phyloP scores from a whole-genome alignment of 2,888 invertebrate species.

The Heteromurus nitidus region DNA sequence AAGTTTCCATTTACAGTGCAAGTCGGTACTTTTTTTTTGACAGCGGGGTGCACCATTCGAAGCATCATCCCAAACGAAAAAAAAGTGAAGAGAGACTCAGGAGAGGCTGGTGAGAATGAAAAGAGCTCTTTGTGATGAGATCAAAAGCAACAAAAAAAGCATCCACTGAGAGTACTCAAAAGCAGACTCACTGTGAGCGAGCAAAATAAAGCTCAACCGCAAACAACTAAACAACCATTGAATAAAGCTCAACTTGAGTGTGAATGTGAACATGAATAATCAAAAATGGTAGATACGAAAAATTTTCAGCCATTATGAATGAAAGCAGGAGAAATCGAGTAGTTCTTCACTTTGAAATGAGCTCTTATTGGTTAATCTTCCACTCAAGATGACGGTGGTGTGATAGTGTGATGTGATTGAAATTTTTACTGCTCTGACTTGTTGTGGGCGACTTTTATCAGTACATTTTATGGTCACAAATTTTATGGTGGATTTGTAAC shows the following conservation, averaged over 20 bases:
- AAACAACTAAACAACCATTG: slow-evolving; percentile 21
- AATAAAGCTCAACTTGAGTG: slow-evolving; percentile 41
- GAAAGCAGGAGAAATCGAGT: background rate
- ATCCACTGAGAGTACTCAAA: slow-evolving; percentile 19
- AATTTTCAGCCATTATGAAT: background rate
- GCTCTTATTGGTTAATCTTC: too few relatives aligned
- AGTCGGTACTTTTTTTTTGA: slow-evolving; percentile 42
- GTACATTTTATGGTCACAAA: too few relatives aligned
- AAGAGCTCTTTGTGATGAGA: slow-evolving; percentile 28
- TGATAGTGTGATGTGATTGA: too few relatives aligned
- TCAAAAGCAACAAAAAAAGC: slow-evolving; percentile 10
- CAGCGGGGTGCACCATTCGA: slow-evolving; percentile 41
- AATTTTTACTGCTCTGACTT: too few relatives aligned
- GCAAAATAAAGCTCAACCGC: slow-evolving; percentile 10
- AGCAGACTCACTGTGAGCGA: background rate
- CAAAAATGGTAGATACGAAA: slow-evolving; percentile 23
- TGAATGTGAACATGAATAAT: slow-evolving; percentile 47
- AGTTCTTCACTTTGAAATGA: too few relatives aligned
- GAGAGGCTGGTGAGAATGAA: slow-evolving; percentile 27
- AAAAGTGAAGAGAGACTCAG: slow-evolving; percentile 9
- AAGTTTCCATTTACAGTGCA: slow-evolving; percentile 4
- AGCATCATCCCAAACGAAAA: slow-evolving; percentile 12
- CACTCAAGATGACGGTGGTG: too few relatives aligned
- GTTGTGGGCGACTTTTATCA: too few relatives aligned
- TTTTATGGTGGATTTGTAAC: too few relatives aligned